A percentile compares a stretch with the other conserved stretches of the same genome.
phyloP scores from a whole-genome alignment of 2,797 vertebrate genomes.

The Enteromius treurensis region DNA sequence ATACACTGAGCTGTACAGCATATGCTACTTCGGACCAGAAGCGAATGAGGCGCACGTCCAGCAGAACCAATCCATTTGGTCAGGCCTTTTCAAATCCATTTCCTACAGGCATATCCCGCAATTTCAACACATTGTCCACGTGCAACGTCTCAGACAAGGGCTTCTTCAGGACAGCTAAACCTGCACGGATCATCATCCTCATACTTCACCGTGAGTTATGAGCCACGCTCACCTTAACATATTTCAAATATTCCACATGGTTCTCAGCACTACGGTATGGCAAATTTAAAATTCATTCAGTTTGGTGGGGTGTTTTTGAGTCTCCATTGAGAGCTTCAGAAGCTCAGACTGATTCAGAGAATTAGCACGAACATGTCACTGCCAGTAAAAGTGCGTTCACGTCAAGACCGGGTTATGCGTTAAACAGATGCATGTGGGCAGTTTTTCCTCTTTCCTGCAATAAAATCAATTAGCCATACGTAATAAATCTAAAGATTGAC shows the following conservation, averaged over 20 bases:
- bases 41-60: constrained; percentile 59
- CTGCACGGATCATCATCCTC: constrained; percentile 53
- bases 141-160: constrained; percentile 53
- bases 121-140: constrained; percentile 60
- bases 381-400: constrained; percentile 36
- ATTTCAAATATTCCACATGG: constrained; percentile 40
- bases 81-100: constrained; percentile 69
- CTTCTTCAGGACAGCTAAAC: constrained; percentile 37
- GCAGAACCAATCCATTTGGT: constrained; percentile 72
- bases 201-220: constrained; percentile 47
- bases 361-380: constrained; percentile 30
- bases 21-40: constrained; percentile 62
- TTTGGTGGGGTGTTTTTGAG: constrained; percentile 45
- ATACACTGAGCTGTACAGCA: constrained; percentile 71
- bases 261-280: constrained; percentile 17
- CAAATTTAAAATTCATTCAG: constrained; percentile 42
- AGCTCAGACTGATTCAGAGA: constrained; percentile 27
- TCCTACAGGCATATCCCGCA: constrained; percentile 66
- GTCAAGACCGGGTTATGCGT: constrained; percentile 51
- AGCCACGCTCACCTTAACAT: constrained; percentile 31
- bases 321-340: constrained; percentile 35
- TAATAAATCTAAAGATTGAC: constrained; percentile 61
- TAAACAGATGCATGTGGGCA: constrained; percentile 59
- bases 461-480: constrained; percentile 65
- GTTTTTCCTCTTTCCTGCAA: constrained; percentile 62